Percentiles rank a stretch among this genome's conserved stretches.
Conservation (phyloP, 2,797 vertebrate species). For the Gymnopithys bicolor region DNA sequence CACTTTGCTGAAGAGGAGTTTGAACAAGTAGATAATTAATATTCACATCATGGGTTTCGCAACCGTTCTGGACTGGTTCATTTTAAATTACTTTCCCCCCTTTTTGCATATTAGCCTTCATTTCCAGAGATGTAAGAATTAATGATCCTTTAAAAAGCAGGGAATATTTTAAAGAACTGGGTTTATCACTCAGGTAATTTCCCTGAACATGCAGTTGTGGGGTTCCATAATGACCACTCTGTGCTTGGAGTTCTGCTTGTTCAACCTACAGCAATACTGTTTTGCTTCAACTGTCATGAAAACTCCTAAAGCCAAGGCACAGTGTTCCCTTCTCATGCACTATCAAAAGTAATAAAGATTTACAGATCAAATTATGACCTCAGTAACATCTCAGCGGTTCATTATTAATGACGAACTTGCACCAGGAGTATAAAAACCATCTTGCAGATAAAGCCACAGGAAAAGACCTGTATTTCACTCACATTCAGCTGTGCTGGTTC, state of each 20-base stretch:
- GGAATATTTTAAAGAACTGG: not conserved
- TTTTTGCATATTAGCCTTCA: not conserved
- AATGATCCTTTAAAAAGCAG: not conserved
- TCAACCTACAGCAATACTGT: not conserved
- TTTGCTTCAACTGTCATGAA: not conserved
- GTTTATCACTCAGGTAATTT: not conserved
- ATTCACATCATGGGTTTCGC: not conserved
- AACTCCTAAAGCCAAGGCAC: not conserved
- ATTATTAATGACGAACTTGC: not conserved
- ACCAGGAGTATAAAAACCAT: not conserved
- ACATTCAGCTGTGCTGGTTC: not conserved
- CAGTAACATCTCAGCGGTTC: not conserved
- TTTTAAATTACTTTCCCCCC: not conserved
- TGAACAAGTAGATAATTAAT: not conserved
- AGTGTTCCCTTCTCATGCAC: not conserved
- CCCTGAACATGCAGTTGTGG: not conserved
- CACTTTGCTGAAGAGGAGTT: not conserved
- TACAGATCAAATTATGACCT: not conserved
- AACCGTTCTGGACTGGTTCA: not conserved
- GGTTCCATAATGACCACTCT: not conserved
- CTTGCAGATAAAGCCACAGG: not conserved
- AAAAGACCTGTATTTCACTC: not conserved
- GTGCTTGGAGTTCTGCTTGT: rapidly evolving
- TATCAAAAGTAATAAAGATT: not conserved
- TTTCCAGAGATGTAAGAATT: not conserved